A percentile compares a stretch with the other conserved stretches of the same genome.
These are phyloP conservation scores for Sarcoramphus papa DNA, from an alignment of 2,797 vertebrate genomes.

Conservation along the genomic window DNA sequence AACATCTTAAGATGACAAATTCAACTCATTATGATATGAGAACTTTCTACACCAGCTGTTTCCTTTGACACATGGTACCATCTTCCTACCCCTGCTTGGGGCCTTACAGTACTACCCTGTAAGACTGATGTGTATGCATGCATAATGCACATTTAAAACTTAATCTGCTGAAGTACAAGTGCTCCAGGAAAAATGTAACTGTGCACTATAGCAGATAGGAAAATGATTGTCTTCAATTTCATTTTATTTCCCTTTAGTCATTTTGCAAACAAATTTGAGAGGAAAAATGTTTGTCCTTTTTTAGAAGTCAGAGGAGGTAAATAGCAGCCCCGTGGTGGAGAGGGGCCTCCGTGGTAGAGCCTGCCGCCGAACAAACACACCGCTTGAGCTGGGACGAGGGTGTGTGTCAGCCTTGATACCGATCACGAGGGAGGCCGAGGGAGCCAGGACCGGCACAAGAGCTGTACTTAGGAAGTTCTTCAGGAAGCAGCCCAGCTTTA, in stretches of 20 bases:
- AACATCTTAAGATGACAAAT: background rate
- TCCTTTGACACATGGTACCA: background rate
- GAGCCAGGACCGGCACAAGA: background rate
- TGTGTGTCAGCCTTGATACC: background rate
- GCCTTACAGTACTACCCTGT: background rate
- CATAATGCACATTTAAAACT: background rate
- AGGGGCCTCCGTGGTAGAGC: background rate
- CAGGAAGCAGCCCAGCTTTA: conserved; percentile 8
- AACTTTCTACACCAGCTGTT: background rate
- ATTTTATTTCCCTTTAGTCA: background rate
- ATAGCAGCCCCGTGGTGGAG: background rate
- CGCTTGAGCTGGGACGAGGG: background rate
- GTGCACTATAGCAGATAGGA: background rate
- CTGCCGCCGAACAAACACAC: rapidly evolving
- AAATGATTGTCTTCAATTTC: background rate
- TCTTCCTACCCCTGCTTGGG: background rate
- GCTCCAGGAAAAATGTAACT: background rate
- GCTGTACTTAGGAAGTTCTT: background rate
- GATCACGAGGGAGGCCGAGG: background rate
- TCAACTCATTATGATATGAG: background rate
- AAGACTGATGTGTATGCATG: rapidly evolving
- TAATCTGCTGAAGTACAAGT: background rate
- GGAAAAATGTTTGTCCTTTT: background rate
- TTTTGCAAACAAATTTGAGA: background rate
- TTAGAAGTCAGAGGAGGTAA: background rate